Percentiles rank a stretch among this genome's conserved stretches.
phyloP scores from a whole-genome alignment of 2,797 vertebrate species.

The Rhincodon typus region DNA sequence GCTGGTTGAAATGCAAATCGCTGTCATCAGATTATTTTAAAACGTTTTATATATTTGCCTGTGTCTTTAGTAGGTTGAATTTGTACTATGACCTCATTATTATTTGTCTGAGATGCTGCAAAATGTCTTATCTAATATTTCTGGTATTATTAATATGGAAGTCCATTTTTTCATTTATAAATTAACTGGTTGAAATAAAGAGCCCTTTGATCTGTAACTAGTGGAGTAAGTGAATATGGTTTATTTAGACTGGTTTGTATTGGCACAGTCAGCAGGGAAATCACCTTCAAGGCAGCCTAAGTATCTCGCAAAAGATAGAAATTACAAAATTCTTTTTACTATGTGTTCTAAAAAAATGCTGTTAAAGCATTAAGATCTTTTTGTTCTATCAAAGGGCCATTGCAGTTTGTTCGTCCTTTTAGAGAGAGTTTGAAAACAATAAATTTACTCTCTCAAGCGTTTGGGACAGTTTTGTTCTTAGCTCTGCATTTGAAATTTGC shows the following conservation, averaged over 20 bases:
- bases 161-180: background rate
- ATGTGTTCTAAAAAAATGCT: background rate
- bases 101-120: background rate
- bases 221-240: background rate
- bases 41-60: background rate
- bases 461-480: background rate
- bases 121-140: conserved; percentile 3
- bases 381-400: background rate
- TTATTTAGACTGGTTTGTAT: background rate
- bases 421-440: background rate
- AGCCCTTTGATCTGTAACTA: conserved; percentile 8
- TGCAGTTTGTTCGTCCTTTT: background rate
- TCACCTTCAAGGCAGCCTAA: background rate
- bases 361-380: background rate
- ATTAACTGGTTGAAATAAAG: background rate
- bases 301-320: background rate
- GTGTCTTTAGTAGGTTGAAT: conserved; percentile 8
- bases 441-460: no score
- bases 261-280: background rate
- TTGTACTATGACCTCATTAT: background rate
- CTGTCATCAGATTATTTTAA: background rate
- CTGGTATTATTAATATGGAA: background rate
- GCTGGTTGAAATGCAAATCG: conserved; percentile 26
- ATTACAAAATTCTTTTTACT: background rate
- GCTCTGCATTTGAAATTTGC: background rate